phyloP scores from a whole-genome alignment of 2,797 vertebrate genomes.

The Benthosema pterotum region DNA sequence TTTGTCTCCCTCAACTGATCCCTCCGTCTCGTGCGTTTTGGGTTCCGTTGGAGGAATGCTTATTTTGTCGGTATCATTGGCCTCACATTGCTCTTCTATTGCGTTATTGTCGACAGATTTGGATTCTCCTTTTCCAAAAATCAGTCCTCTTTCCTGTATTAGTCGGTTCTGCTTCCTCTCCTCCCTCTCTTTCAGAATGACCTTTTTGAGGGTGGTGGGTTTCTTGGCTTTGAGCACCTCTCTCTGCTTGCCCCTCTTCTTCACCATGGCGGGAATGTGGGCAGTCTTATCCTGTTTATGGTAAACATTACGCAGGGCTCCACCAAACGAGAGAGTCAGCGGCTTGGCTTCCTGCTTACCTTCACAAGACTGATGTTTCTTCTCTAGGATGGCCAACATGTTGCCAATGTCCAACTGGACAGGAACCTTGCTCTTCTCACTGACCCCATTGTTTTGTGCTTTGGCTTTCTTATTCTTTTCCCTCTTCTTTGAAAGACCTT shows the following conservation, averaged over 20 bases:
- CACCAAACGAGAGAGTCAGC: slow-evolving; percentile 91
- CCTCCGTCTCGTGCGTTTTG: slow-evolving; percentile 28
- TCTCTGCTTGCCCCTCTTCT: slow-evolving; percentile 94
- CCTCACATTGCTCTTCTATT: neutral
- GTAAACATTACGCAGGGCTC: slow-evolving; percentile 83
- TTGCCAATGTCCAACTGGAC: slow-evolving; percentile 93
- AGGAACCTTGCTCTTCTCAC: slow-evolving; percentile 90
- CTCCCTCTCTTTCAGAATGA: slow-evolving; percentile 96
- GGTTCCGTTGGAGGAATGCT: slow-evolving; percentile 21
- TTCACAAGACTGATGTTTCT: slow-evolving; percentile 87
- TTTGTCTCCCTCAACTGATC: too few relatives aligned
- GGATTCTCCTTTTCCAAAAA: slow-evolving; percentile 49
- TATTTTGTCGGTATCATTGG: neutral
- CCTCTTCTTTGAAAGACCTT: too few relatives aligned
- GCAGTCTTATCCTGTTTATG: slow-evolving; percentile 90
- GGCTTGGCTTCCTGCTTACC: slow-evolving; percentile 84
- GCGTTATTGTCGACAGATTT: slow-evolving; percentile 7
- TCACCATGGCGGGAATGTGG: slow-evolving; percentile 95
- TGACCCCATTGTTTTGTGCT: slow-evolving; percentile 71
- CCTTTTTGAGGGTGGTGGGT: slow-evolving; percentile 96
- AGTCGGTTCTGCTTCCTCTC: slow-evolving; percentile 91
- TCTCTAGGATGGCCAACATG: slow-evolving; percentile 90
- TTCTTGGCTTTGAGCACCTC: slow-evolving; percentile 97
- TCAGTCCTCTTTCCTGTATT: slow-evolving; percentile 78
- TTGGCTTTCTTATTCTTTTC: slow-evolving; percentile 62